phyloP scores from a whole-genome alignment of 2,113 vertebrate genomes.

The Chlorodrepanis virens region DNA sequence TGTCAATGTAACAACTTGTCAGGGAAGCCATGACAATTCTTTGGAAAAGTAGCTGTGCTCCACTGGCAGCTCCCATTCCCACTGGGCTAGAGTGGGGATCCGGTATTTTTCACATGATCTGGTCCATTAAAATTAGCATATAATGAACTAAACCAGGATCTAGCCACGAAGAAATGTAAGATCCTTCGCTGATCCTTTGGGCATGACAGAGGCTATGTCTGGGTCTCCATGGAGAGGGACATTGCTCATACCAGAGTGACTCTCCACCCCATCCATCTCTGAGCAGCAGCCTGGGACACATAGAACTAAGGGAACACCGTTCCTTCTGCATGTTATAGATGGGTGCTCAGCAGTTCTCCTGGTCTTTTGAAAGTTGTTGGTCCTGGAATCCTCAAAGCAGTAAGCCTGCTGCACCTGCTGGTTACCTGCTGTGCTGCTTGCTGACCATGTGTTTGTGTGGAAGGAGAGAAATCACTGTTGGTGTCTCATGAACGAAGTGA shows the following conservation, averaged over 20 bases:
- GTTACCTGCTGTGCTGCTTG: background rate
- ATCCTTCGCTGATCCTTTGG: background rate
- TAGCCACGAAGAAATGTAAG: background rate
- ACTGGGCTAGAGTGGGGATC: background rate
- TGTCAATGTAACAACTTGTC: background rate
- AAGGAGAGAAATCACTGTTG: background rate
- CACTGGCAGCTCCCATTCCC: background rate
- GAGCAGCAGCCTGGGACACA: background rate
- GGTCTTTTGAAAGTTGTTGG: background rate
- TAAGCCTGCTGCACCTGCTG: background rate
- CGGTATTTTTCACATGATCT: background rate
- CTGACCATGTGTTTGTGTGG: rapidly evolving
- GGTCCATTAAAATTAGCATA: background rate
- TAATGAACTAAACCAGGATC: background rate
- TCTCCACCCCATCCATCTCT: background rate
- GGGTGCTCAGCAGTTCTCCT: background rate
- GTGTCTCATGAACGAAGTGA: background rate
- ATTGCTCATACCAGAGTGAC: rapidly evolving
- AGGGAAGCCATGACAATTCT: background rate
- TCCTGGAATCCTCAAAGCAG: background rate
- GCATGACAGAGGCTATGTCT: background rate
- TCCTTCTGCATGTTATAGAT: background rate
- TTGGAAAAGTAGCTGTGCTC: background rate
- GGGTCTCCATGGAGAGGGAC: background rate
- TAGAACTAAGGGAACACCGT: rapidly evolving